Percentiles rank a stretch among this genome's conserved stretches.
These are phyloP conservation scores for Leucophora obtusa DNA, from an alignment of 2,888 invertebrate genomes.

Conservation along the genomic window DNA sequence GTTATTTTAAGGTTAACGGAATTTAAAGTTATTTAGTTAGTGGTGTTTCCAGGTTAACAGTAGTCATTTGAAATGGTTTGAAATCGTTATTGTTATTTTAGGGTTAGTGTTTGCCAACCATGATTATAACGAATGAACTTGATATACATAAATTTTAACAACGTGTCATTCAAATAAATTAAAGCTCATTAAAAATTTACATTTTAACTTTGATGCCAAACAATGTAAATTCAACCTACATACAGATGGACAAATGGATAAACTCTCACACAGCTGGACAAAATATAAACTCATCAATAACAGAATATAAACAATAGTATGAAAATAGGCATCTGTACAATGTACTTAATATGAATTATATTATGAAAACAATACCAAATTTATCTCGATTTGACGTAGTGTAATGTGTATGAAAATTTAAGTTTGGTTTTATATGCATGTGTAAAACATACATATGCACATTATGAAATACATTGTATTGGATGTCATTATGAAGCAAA, in stretches of 20 bases:
- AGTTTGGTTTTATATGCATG: neutral
- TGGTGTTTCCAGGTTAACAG: too few relatives aligned
- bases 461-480: conserved; percentile 30
- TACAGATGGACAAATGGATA: neutral
- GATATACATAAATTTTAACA: conserved; percentile 37
- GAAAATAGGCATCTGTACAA: conserved; percentile 15
- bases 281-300: conserved; percentile 43
- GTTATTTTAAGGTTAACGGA: too few relatives aligned
- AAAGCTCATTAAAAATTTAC: conserved; percentile 65
- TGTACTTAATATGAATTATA: conserved; percentile 36
- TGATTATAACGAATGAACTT: conserved; percentile 22
- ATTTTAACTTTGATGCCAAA: conserved; percentile 42
- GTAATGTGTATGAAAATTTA: conserved; percentile 9
- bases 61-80: too few relatives aligned
- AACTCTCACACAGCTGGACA: neutral
- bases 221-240: conserved; percentile 10
- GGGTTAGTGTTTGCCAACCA: too few relatives aligned
- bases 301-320: conserved; percentile 16
- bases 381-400: conserved; percentile 38
- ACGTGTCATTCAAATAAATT: conserved; percentile 65
- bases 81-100: too few relatives aligned
- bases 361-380: conserved; percentile 50
- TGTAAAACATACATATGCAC: conserved; percentile 13
- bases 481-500: conserved; percentile 48
- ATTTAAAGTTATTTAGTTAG: too few relatives aligned